Evolutionary conservation across 2,113 vertebrate genomes (phyloP).

Genomic region (Brachypteracias leptosomus): DNA sequence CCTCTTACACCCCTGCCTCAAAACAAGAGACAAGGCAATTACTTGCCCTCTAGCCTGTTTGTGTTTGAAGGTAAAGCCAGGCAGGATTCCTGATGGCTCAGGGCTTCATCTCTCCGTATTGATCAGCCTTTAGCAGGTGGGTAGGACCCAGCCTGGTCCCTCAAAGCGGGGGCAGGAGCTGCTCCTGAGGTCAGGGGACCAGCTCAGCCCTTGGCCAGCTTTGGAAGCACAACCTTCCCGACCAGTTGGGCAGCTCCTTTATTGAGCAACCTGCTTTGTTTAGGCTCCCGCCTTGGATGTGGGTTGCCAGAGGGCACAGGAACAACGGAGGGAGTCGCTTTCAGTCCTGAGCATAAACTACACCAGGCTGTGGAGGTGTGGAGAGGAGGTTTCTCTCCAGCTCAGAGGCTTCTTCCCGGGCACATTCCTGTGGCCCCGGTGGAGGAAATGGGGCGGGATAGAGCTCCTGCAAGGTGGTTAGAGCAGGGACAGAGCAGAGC

Average conservation of each 20-base stretch:
- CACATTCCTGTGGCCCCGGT: background rate
- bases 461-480: background rate
- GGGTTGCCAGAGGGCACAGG: background rate
- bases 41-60: background rate
- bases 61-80: background rate
- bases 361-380: background rate
- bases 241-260: conserved; percentile 56
- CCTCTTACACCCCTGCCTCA: accelerated
- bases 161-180: background rate
- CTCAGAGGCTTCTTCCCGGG: conserved; percentile 13
- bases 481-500: background rate
- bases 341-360: background rate
- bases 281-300: background rate
- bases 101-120: background rate
- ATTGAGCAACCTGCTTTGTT: conserved; percentile 46
- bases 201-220: background rate
- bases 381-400: background rate
- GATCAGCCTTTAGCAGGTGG: background rate
- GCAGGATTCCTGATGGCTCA: background rate
- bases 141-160: background rate
- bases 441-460: background rate
- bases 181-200: conserved; percentile 10
- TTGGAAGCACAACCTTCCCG: conserved; percentile 35
- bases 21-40: background rate
- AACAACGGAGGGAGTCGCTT: background rate